Evolutionary conservation across 2,113 vertebrate species (phyloP), one percentile per base, ranked within the genome.

Genomic region (Mellivora capensis): DNA sequence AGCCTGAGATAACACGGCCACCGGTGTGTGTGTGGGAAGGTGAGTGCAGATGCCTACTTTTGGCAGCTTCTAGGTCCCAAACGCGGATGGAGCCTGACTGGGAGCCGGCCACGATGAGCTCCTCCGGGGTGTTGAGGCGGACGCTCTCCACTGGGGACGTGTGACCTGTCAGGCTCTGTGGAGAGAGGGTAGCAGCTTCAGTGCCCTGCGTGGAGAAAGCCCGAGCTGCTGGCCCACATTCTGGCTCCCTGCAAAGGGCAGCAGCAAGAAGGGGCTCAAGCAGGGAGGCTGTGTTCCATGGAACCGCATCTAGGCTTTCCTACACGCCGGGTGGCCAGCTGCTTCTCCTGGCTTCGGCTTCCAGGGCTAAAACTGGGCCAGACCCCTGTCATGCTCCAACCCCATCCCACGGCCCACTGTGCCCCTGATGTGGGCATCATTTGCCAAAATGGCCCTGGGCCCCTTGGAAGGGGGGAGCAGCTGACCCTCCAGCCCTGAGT

Each of bases 61-160:
- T 99, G 82, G 99, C 99, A 96, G 99, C 99, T 99, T 99, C 99
- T 98, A 99, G 98, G 97, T 99, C 99, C 99, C 99, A 99, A 82
- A 99, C 98, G 4, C 99, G 99, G 96, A 99, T 99, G 57, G 99
- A 99, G 49, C 99, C 99, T 0, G 99, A 99, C 97, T 99, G 99
- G 8, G 99, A 99, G 23, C 99, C 99, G 0, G 99, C 99, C 34
- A 99, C 99, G 7, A 99, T 99, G 96, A 99, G 99, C 89, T 99
- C 99, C 98, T 99, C 99, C 0, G 99, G 99, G 0, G 93, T 96
- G 92, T 99, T 99, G 98, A 99, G 99, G 95, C 99, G 99, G 15
- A 99, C 99, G 12, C 99, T 99, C 98, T 99, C 99, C 13, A 99
- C 99, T 0, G 99, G 99, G 0, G 98, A 99, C 0, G 99, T 99